A percentile compares a stretch with the other conserved stretches of the same genome.
phyloP scores from a whole-genome alignment of 2,888 invertebrate genomes.

The Drosophila nr. medialis region DNA sequence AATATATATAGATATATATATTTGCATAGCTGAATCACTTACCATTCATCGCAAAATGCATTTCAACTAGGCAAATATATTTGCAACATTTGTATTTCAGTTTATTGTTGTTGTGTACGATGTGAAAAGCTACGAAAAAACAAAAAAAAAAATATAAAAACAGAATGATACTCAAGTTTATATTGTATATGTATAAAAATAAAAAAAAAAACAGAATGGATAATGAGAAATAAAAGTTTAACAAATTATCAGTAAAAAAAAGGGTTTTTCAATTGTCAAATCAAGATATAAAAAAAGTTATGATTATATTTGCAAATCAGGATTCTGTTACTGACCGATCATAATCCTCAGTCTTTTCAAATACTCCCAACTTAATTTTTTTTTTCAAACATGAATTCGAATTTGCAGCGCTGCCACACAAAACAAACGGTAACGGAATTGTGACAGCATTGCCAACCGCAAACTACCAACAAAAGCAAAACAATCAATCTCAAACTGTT shows the following conservation, averaged over 20 bases:
- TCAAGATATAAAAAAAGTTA: background rate
- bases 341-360: background rate
- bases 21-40: conserved; percentile 7
- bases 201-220: conserved; percentile 44
- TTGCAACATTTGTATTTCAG: conserved; percentile 45
- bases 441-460: conserved; percentile 32
- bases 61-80: conserved; percentile 67
- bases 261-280: background rate
- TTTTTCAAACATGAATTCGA: conserved; percentile 10
- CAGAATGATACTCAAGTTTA: conserved; percentile 70
- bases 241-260: conserved; percentile 38
- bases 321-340: background rate
- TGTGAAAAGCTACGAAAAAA: conserved; percentile 32
- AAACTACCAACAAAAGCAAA: background rate
- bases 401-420: conserved; percentile 44
- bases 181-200: conserved; percentile 53
- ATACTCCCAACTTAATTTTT: conserved; percentile 11
- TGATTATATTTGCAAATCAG: background rate
- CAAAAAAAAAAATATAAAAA: conserved; percentile 17
- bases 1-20: conserved; percentile 23
- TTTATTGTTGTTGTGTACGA: conserved; percentile 61
- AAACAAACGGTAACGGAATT: conserved; percentile 30
- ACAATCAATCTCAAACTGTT: conserved; percentile 40
- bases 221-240: conserved; percentile 64
- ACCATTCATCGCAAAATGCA: conserved; percentile 59